Evolutionary conservation across 2,797 vertebrate species (phyloP).

Genomic region (Pachyuromys duprasi): DNA sequence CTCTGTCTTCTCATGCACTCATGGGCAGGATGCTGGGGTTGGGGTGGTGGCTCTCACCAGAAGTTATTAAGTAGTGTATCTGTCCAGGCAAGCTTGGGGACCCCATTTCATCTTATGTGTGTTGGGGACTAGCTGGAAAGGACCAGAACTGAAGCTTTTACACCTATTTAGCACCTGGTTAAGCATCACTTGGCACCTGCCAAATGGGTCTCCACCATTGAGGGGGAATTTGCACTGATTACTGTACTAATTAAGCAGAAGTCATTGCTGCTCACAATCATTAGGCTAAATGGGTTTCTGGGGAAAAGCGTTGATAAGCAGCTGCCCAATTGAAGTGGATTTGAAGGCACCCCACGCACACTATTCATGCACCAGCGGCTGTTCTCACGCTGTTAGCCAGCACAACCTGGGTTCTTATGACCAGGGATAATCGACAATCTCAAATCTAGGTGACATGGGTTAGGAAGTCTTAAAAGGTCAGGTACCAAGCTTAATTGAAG

Average conservation of each 20-base stretch:
- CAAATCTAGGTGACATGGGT: slow-evolving; percentile 11
- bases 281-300: slow-evolving; percentile 78
- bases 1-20: background rate
- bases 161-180: slow-evolving; percentile 78
- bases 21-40: background rate
- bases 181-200: slow-evolving; percentile 69
- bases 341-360: slow-evolving; percentile 25
- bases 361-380: background rate
- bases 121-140: slow-evolving; percentile 61
- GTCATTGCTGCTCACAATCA: slow-evolving; percentile 65
- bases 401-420: background rate
- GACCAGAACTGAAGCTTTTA: background rate
- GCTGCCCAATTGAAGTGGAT: slow-evolving; percentile 65
- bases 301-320: slow-evolving; percentile 65
- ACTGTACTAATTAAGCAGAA: slow-evolving; percentile 77
- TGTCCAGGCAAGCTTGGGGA: slow-evolving; percentile 52
- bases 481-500: slow-evolving; percentile 59
- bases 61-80: slow-evolving; percentile 56
- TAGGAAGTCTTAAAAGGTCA: slow-evolving; percentile 41
- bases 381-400: background rate
- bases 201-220: slow-evolving; percentile 67
- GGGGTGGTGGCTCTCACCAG: background rate
- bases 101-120: slow-evolving; percentile 51
- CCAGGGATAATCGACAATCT: background rate
- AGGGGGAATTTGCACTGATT: slow-evolving; percentile 67